Conservation (phyloP, 2,797 vertebrate genomes). For the Mycteria americana region DNA sequence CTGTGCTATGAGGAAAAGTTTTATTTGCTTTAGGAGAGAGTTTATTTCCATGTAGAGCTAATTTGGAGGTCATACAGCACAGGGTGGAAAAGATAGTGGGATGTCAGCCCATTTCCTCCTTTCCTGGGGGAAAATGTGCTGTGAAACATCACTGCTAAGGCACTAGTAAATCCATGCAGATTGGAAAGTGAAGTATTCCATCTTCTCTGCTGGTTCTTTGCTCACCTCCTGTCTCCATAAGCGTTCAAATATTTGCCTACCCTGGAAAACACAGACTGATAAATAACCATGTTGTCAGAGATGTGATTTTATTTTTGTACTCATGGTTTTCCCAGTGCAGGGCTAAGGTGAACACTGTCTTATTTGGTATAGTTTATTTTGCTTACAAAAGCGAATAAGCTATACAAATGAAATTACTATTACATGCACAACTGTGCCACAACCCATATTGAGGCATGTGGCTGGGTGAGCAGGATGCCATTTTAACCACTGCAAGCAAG, state of each 20-base stretch:
- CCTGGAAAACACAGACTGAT: neutral
- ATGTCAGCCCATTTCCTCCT: neutral
- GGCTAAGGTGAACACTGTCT: neutral
- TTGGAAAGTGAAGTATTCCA: neutral
- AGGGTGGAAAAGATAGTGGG: neutral
- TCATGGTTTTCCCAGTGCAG: neutral
- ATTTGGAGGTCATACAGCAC: neutral
- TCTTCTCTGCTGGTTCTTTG: neutral
- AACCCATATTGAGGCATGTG: neutral
- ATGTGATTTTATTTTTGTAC: neutral
- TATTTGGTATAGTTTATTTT: neutral
- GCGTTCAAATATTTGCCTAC: neutral
- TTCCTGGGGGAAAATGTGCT: neutral
- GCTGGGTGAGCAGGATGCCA: neutral
- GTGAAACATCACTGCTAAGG: neutral
- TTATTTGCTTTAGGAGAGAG: neutral
- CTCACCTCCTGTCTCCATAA: neutral
- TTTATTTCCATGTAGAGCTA: neutral
- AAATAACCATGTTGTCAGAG: neutral
- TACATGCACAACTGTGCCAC: neutral
- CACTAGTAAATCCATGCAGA: constrained; percentile 4
- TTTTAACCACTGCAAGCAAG: neutral
- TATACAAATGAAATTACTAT: neutral
- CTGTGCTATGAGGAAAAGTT: neutral
- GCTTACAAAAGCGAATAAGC: neutral